These are phyloP conservation scores for Cynopterus brachyotis DNA, from an alignment of 2,113 vertebrate genomes.

Conservation along the genomic window DNA sequence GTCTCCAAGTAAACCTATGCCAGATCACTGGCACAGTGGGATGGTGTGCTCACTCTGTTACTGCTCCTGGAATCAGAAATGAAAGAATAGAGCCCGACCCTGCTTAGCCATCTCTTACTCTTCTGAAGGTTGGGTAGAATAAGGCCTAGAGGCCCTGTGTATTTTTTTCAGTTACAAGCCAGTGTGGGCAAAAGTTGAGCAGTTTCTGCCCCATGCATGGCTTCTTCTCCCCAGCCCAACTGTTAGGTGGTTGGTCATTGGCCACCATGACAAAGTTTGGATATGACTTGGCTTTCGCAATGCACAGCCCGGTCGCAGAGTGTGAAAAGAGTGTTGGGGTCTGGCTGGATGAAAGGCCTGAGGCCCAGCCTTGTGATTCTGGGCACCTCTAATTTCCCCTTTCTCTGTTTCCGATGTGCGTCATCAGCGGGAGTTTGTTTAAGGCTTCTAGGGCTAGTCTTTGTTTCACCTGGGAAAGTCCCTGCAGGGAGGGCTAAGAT, in stretches of 20 bases:
- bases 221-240: neutral
- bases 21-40: neutral
- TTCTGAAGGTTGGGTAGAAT: neutral
- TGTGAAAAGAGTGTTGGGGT: neutral
- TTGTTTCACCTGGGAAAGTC: slow-evolving; percentile 78
- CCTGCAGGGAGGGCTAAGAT: slow-evolving; percentile 54
- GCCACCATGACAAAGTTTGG: neutral
- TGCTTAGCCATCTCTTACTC: neutral
- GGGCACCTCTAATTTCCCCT: slow-evolving; percentile 55
- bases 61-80: neutral
- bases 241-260: neutral
- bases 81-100: neutral
- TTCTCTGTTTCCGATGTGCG: slow-evolving; percentile 5
- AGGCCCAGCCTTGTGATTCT: slow-evolving; percentile 38
- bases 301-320: neutral
- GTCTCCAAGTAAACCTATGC: neutral
- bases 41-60: neutral
- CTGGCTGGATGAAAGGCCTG: neutral
- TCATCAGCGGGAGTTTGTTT: slow-evolving; percentile 51
- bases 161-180: neutral
- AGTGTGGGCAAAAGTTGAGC: neutral
- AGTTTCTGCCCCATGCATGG: neutral
- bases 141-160: neutral
- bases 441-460: slow-evolving; percentile 48
- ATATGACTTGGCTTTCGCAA: neutral